Base-by-base conservation (phyloP, 2,888 invertebrate genomes). In the Drosophila antonietae region DNA sequence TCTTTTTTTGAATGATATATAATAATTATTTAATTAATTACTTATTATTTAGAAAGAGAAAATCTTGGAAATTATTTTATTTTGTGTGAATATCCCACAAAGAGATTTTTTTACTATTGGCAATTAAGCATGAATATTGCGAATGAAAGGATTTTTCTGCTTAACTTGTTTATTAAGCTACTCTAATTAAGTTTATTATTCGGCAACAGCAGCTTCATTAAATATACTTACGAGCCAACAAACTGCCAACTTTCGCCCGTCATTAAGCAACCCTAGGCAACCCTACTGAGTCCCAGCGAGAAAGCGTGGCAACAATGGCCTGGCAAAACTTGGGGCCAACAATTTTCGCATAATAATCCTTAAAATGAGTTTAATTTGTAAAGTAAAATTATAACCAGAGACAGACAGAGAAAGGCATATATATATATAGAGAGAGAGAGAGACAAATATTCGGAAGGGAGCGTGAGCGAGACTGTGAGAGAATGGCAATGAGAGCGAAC, bases 311-410 rank as follows among this genome's bases (percentile, higher is more conserved):
- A 75, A 89, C 86, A 86, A 88, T 74, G 56, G 76, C 74, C 73
- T 65, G 81, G 55, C 60, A 70, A 78, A 85, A 88, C 46, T 88
- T 85, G 63, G 68, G 67, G 73, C 87, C 82, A 82, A 78, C 85
- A 85, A 88, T 89, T 88, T 80, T 85, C 83, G 73, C 81, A 88
- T 88, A 86, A 89, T 90, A 86, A 86, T 86, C 89, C 90, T 83
- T 79, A 90, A 90, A 86, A 90, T 90, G 84, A 86, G 89, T 81
- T 88, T 90, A 90, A 90, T 90, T 86, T 86, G 86, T 86, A 88
- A 79, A 89, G 71, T 81, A 63, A 87, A 88, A 86, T 88, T 89
- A 70, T 71, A 74, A 71, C 46, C 68, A 69, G 60, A 57, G 51
- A 33, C 52, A n/a, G 37, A 14, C 55, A 39, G 23, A 52, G 41